Conservation (phyloP, 2,888 invertebrate species). For the Drosophila vallismaia region DNA sequence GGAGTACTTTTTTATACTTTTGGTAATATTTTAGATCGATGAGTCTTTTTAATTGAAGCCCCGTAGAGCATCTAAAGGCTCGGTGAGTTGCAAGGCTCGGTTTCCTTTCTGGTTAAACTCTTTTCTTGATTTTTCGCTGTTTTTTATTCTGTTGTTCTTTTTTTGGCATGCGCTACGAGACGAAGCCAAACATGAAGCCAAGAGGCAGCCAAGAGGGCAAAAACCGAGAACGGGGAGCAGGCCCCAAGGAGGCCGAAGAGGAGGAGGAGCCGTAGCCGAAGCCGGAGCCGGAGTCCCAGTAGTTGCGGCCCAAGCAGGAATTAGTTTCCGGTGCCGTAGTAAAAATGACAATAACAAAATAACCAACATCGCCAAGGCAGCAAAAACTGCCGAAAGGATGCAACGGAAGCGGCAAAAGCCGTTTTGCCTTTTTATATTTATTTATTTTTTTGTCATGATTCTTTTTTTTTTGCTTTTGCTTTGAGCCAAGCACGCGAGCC, state of each 20-base stretch:
- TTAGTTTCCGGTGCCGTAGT: conserved; percentile 80
- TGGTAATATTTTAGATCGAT: no score
- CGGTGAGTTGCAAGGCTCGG: neutral
- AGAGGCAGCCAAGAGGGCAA: conserved; percentile 21
- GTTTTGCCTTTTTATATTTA: conserved; percentile 15
- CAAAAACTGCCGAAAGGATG: conserved; percentile 68
- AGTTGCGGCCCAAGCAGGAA: conserved; percentile 65
- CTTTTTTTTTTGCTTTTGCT: conserved; percentile 14
- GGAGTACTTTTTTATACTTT: no score
- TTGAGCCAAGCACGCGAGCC: conserved; percentile 71
- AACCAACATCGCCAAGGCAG: conserved; percentile 48
- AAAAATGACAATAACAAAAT: conserved; percentile 72
- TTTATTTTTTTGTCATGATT: conserved; percentile 34
- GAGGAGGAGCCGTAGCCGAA: conserved; percentile 20
- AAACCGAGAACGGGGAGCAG: conserved; percentile 22
- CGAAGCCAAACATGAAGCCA: conserved; percentile 52
- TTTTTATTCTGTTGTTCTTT: conserved; percentile 45
- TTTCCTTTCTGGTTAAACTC: conserved; percentile 25
- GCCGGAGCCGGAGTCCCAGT: conserved; percentile 48
- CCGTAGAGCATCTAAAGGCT: conserved; percentile 9
- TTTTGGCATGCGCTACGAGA: conserved; percentile 76
- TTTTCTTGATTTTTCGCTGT: conserved; percentile 29
- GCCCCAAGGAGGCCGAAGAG: conserved; percentile 33
- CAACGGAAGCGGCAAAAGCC: conserved; percentile 50
- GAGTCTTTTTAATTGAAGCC: neutral